phyloP scores from a whole-genome alignment of 2,888 invertebrate species.

The Ochropleura plecta region DNA sequence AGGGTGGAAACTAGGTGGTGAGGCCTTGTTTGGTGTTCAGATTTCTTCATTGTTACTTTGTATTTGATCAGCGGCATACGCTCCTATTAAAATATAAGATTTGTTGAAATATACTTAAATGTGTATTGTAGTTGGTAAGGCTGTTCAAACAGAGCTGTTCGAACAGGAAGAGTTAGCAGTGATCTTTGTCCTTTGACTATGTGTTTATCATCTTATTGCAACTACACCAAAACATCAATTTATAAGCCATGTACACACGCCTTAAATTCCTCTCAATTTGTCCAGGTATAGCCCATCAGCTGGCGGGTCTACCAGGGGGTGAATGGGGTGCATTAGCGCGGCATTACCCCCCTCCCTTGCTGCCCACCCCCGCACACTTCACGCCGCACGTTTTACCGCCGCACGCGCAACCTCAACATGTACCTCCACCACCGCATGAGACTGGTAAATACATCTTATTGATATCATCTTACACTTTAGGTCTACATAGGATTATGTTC shows the following conservation, averaged over 20 bases:
- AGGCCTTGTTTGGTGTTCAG: constrained; percentile 11
- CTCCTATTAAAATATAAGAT: background rate
- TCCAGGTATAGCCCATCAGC: constrained; percentile 94
- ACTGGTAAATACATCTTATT: constrained; percentile 77
- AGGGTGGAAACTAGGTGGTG: constrained; percentile 46
- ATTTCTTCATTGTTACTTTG: constrained; percentile 4
- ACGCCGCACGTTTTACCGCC: constrained; percentile 90
- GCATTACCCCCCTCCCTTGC: constrained; percentile 88
- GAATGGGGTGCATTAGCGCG: constrained; percentile 92
- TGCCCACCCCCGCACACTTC: constrained; percentile 90
- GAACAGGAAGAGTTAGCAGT: background rate
- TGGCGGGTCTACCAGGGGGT: constrained; percentile 92
- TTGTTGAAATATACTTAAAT: background rate
- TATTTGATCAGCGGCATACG: background rate
- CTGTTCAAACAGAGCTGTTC: background rate
- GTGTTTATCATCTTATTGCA: background rate
- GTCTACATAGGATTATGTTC: background rate
- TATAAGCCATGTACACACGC: background rate
- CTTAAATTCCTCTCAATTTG: constrained; percentile 16
- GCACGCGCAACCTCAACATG: constrained; percentile 87
- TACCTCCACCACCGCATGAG: constrained; percentile 88
- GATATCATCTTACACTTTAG: background rate
- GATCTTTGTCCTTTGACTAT: background rate
- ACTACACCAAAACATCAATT: background rate
- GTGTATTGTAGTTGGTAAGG: background rate